A percentile compares a stretch with the other conserved stretches of the same genome.
phyloP scores from a whole-genome alignment of 2,888 invertebrate species.

The Rhorus exstirpatorius region DNA sequence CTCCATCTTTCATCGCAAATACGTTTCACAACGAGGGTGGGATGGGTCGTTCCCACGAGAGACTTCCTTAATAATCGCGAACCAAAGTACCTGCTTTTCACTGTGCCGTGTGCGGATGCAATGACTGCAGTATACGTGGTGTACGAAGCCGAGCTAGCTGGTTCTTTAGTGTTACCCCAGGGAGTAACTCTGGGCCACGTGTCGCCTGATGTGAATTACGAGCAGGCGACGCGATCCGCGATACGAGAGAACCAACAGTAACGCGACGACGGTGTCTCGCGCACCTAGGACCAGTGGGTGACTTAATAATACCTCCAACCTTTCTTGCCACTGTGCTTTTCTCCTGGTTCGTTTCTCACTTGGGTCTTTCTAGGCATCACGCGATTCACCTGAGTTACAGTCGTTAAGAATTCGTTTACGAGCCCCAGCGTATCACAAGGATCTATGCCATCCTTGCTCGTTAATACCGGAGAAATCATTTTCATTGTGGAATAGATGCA shows the following conservation, averaged over 20 bases:
- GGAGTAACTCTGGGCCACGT: constrained; percentile 70
- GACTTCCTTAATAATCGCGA: constrained; percentile 67
- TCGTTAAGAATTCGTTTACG: constrained; percentile 66
- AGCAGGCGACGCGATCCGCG: constrained; percentile 71
- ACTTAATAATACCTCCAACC: constrained; percentile 73
- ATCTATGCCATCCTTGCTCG: constrained; percentile 42
- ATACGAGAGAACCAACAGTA: constrained; percentile 54
- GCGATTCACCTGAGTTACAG: constrained; percentile 60
- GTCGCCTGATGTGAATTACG: constrained; percentile 72
- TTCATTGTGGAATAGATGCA: too few species aligned
- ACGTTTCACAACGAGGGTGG: constrained; percentile 34
- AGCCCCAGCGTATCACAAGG: constrained; percentile 37
- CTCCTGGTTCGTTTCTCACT: constrained; percentile 39
- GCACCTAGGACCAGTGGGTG: constrained; percentile 63
- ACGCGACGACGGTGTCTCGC: constrained; percentile 30
- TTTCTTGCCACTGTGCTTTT: constrained; percentile 22
- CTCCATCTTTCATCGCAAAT: constrained; percentile 27
- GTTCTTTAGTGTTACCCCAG: constrained; percentile 70
- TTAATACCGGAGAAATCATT: constrained; percentile 7
- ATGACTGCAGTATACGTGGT: constrained; percentile 20
- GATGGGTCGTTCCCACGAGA: constrained; percentile 33
- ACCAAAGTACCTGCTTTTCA: constrained; percentile 62
- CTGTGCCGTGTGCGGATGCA: constrained; percentile 41
- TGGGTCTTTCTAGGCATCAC: constrained; percentile 49
- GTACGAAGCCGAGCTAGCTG: constrained; percentile 46